These are phyloP conservation scores for Marcusenius ussheri DNA, from an alignment of 2,113 vertebrate species.

Conservation along the genomic window DNA sequence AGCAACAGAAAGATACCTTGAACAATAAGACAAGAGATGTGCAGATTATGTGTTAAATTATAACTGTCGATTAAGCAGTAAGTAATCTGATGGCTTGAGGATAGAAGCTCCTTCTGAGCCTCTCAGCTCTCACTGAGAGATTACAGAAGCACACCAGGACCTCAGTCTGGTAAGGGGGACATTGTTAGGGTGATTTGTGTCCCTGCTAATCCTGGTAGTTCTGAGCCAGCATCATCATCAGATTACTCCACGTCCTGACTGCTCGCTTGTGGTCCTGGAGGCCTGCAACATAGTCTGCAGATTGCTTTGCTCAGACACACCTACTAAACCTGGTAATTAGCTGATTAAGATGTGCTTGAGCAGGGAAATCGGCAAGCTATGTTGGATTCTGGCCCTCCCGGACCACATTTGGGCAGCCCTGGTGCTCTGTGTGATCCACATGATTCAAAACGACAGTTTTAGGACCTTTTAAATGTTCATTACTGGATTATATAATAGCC, in stretches of 20 bases:
- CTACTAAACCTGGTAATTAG: background rate
- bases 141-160: background rate
- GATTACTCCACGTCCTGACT: background rate
- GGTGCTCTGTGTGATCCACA: background rate
- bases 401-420: background rate
- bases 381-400: background rate
- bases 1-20: background rate
- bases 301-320: background rate
- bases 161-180: background rate
- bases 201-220: background rate
- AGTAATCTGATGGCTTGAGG: background rate
- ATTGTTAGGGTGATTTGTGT: background rate
- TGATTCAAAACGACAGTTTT: background rate
- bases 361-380: background rate
- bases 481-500: background rate
- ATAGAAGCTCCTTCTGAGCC: background rate
- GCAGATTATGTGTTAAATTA: background rate
- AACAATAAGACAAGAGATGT: background rate
- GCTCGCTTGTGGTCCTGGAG: background rate
- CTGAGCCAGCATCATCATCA: background rate
- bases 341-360: background rate
- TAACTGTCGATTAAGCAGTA: background rate
- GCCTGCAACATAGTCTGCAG: background rate
- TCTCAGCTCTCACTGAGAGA: background rate
- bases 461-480: background rate